Evolutionary conservation across 2,113 vertebrate species (phyloP).

Genomic region (Cochlearius cochlearius): DNA sequence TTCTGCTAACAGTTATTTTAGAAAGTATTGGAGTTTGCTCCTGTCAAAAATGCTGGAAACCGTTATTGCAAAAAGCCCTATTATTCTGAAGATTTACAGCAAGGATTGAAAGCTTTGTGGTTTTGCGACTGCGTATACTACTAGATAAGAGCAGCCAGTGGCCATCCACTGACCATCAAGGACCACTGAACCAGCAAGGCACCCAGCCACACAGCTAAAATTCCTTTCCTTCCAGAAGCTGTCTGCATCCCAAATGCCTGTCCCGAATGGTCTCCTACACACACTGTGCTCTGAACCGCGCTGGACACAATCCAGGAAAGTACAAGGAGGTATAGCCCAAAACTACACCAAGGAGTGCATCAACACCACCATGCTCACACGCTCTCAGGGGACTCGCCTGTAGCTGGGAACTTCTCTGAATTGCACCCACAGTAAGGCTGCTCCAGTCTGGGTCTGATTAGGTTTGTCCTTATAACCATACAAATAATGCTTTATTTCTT

Average conservation of each 20-base stretch:
- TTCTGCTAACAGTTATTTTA: no score
- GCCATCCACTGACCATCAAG: not conserved
- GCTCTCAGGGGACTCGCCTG: accelerated
- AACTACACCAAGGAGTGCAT: not conserved
- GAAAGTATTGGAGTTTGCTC: not conserved
- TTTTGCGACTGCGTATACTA: not conserved
- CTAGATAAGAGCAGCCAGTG: not conserved
- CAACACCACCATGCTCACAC: not conserved
- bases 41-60: not conserved
- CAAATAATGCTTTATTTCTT: not conserved
- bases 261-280: not conserved
- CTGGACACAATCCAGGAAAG: accelerated
- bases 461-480: not conserved
- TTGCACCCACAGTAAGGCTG: not conserved
- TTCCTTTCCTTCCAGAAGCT: not conserved
- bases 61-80: not conserved
- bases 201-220: accelerated
- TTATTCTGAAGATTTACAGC: not conserved
- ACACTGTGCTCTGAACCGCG: not conserved
- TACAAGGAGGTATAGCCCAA: not conserved
- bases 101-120: not conserved
- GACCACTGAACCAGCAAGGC: not conserved
- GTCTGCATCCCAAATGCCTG: not conserved
- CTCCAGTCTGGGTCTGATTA: not conserved
- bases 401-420: not conserved